Percentiles rank a stretch among this genome's conserved stretches.
Evolutionary conservation across 2,797 vertebrate genomes (phyloP).

Genomic region (Pitangus sulphuratus): DNA sequence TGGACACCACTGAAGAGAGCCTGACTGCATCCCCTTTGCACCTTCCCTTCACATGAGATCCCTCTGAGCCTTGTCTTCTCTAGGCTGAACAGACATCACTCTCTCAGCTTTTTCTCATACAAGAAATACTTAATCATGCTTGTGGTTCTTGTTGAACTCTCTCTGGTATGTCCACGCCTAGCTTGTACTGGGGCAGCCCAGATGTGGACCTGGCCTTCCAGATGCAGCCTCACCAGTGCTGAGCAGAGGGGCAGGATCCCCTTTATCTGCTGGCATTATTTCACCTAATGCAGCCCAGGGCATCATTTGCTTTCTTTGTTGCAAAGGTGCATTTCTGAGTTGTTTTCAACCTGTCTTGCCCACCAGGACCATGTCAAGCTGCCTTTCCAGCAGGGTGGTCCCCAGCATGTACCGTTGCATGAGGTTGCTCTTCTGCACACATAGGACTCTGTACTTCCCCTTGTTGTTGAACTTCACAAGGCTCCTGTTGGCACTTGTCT

Average conservation of each 20-base stretch:
- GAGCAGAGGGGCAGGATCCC: background rate
- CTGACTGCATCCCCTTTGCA: background rate
- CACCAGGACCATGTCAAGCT: background rate
- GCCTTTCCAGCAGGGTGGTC: background rate
- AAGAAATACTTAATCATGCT: background rate
- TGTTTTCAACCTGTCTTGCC: background rate
- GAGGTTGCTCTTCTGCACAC: background rate
- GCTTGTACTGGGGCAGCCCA: background rate
- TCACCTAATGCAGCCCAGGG: background rate
- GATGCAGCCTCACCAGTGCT: background rate
- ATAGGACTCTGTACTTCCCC: background rate
- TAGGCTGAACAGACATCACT: background rate
- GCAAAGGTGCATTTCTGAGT: background rate
- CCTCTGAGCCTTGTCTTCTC: background rate
- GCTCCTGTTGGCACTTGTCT: background rate
- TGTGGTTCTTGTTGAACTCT: background rate
- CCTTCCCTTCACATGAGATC: background rate
- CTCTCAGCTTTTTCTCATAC: background rate
- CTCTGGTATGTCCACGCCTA: background rate
- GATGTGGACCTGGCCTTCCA: background rate
- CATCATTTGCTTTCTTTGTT: accelerated
- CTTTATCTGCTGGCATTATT: background rate
- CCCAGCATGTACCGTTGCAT: background rate
- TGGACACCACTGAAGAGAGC: background rate
- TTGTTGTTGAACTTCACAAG: background rate